phyloP scores from a whole-genome alignment of 2,797 vertebrate species.

The Podarcis siculus region DNA sequence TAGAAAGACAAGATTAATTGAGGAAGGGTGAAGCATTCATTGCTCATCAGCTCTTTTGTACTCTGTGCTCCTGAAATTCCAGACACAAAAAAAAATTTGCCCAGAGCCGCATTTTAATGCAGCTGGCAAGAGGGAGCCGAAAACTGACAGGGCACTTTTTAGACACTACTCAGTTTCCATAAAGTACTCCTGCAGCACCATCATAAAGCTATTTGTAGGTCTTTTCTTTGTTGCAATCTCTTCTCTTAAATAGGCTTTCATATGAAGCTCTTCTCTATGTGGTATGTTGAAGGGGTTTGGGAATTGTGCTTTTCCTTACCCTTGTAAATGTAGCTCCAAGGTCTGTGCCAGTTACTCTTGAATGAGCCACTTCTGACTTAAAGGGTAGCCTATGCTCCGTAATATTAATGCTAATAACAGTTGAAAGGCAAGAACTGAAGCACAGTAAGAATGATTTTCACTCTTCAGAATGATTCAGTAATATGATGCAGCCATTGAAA shows the following conservation, averaged over 20 bases:
- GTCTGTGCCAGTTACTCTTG: constrained; percentile 43
- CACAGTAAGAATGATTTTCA: neutral
- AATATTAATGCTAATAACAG: constrained; percentile 27
- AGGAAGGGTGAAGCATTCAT: constrained; percentile 87
- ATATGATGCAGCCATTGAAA: neutral
- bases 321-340: neutral
- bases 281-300: neutral
- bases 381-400: constrained; percentile 34
- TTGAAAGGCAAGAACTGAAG: constrained; percentile 44
- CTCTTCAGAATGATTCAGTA: neutral
- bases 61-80: constrained; percentile 81
- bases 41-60: constrained; percentile 86
- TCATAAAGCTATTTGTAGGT: constrained; percentile 48
- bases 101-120: constrained; percentile 79
- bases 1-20: constrained; percentile 98
- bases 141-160: constrained; percentile 80
- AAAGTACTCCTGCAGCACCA: constrained; percentile 57
- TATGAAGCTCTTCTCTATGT: constrained; percentile 24
- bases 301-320: neutral
- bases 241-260: constrained; percentile 54
- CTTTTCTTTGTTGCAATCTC: constrained; percentile 27
- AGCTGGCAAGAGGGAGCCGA: constrained; percentile 68
- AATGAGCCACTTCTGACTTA: constrained; percentile 33
- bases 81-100: constrained; percentile 72
- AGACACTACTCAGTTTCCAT: constrained; percentile 70